Evolutionary conservation across 1,140 invertebrate species (phyloP).

Genomic region (Dufourea novaeangliae): DNA sequence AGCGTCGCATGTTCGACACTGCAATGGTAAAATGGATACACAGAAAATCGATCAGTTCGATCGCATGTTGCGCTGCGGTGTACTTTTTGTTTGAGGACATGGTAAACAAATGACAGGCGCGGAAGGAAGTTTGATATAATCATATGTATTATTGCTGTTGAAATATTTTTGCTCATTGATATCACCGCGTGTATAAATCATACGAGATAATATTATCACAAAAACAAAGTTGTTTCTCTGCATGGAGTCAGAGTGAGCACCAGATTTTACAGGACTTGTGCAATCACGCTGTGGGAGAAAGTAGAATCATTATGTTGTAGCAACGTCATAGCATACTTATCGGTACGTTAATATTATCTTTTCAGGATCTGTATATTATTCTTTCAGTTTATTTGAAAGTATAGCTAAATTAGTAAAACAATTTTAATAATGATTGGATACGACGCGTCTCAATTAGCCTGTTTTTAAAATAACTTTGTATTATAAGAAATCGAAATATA

Average conservation of each 20-base stretch:
- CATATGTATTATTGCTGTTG: neutral
- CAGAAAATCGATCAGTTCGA: neutral
- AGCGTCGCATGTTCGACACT: neutral
- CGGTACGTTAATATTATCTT: too few species aligned
- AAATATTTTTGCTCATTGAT: neutral
- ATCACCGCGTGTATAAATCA: neutral
- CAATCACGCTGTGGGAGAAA: neutral
- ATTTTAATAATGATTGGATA: too few species aligned
- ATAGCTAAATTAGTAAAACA: too few species aligned
- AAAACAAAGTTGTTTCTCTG: neutral
- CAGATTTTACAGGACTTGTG: neutral
- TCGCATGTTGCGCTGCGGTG: too few species aligned
- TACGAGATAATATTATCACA: neutral
- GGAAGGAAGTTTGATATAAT: neutral
- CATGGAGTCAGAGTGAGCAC: neutral
- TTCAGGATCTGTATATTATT: too few species aligned
- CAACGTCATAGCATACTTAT: too few species aligned
- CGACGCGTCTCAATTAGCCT: too few species aligned
- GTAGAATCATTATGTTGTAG: neutral
- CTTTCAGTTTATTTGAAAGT: too few species aligned
- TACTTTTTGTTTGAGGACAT: neutral
- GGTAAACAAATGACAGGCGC: neutral
- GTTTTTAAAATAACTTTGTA: too few species aligned
- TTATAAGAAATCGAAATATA: too few species aligned
- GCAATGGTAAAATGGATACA: neutral